Percentiles rank a stretch among this genome's conserved stretches.
phyloP scores from a whole-genome alignment of 92 coral and sea anemone genomes.

The Paramuricea clavata region DNA sequence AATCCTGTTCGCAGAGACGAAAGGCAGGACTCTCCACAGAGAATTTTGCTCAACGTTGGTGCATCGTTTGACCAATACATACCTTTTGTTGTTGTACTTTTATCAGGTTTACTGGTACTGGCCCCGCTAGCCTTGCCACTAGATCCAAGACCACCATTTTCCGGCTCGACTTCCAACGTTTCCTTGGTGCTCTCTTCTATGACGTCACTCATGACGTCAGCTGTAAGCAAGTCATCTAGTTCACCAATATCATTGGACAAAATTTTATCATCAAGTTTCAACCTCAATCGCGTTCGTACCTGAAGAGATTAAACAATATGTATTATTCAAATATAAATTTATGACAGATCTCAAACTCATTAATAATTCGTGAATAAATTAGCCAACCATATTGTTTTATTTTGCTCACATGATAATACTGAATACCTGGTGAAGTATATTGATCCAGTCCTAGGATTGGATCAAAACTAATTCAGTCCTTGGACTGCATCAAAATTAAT shows the following conservation, averaged over 20 bases:
- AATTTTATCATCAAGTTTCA: constrained; percentile 19
- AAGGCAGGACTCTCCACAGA: too few relatives aligned
- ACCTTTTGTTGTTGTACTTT: constrained; percentile 1
- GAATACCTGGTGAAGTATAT: too few relatives aligned
- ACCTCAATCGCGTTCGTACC: constrained; percentile 55
- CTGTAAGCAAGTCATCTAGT: constrained; percentile 7
- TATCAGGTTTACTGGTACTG: background rate
- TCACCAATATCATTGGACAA: constrained; percentile 34
- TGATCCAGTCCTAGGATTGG: too few relatives aligned
- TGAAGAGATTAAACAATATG: constrained; percentile 8
- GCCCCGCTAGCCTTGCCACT: constrained; percentile 45
- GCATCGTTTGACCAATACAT: background rate
- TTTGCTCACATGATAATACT: too few relatives aligned
- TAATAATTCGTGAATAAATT: too few relatives aligned
- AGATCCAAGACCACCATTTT: constrained; percentile 27
- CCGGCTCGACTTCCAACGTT: constrained; percentile 13
- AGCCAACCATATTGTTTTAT: too few relatives aligned
- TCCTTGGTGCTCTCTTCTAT: constrained; percentile 58
- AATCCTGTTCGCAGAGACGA: too few relatives aligned
- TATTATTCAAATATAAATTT: background rate
- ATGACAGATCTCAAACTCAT: too few relatives aligned
- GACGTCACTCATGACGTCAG: constrained; percentile 32
- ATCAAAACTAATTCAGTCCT: too few relatives aligned
- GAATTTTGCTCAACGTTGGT: too few relatives aligned
- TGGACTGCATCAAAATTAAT: too few relatives aligned